Base-by-base conservation (phyloP, 2,113 vertebrate species). In the Synchiropus splendidus region DNA sequence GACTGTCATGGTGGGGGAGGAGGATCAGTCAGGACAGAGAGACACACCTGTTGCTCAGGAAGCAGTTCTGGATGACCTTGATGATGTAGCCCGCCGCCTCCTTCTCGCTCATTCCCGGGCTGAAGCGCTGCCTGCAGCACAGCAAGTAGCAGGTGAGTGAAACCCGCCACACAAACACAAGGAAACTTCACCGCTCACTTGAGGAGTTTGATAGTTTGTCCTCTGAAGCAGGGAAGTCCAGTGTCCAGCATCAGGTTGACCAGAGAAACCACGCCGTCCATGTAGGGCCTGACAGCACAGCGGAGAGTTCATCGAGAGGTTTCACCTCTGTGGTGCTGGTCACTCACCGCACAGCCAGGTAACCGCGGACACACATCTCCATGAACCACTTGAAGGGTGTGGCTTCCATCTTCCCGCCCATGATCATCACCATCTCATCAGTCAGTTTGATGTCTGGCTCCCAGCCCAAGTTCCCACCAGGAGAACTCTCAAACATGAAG, bases 391-490 rank as follows among this genome's bases (percentile, higher is more conserved):
- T 94, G 79, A 98, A 98, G 1, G 94, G 94, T 0, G 94, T 98
- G n/a, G 94, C 94, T 73, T 98, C 94, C 93, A 98, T 98, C 67
- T 98, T 98, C 13, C 92, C 92, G 1, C 94, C 94, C 94, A 97
- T 98, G 70, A 98, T 97, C 94, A 97, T 98, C 77, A 98, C 94
- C 94, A 98, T 98, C 77, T 98, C 94, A 13, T 97, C 93, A 0
- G 92, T 97, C 45, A 98, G 85, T 53, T 98, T 98, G 73, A 98
- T 97, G 66, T 98, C 92, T 0, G 94, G 94, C 52, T 98, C 94
- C 94, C 94, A 98, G 63, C 94, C 92, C 6, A 98, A 87, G 72
- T 97, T 97, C 31, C 94, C 92, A 0, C 94, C 94, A 0, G 94
- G 94, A 12, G 94, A 98, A 64, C 93, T 98, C 72, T 98, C 94